Evolutionary conservation across 2,797 vertebrate species (phyloP), one percentile per base, ranked within the genome.

Genomic region (Aulostomus chinensis): DNA sequence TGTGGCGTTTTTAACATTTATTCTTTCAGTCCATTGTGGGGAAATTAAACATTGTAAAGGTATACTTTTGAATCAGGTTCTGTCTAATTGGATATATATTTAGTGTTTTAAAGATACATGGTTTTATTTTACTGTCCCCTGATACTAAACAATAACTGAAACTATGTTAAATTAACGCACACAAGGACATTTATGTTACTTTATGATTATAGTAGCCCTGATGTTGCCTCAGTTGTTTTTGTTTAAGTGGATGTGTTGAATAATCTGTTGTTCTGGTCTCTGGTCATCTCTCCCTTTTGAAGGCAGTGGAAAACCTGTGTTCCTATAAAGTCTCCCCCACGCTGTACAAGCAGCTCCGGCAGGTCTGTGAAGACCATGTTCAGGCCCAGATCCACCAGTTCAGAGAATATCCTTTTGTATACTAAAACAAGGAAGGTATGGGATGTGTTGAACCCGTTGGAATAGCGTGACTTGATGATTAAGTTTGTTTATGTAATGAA

Each of bases 281-380:
- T 6, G 28, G 17, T 9, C 18, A 42, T 33, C 15, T 30, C 4
- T 45, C 16, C 61, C 4, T 37, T 16, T 88, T 88, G 45, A 78
- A 99, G 97, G 97, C 97, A 71, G 97, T 99, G 72, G 97, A 99
- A 90, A 99, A 99, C 84, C 91, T 99, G 65, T 99, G 97, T 82
- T 99, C 96, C 1, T 97, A 99, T 89, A 99, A 99, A 90, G 97
- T 99, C 69, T 99, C 97, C 68, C 94, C 97, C 41, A 98, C 96
- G 39, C 91, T 99, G 58, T 99, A 99, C 89, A 98, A 97, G 86
- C 96, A 99, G 54, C 89, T 99, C 52, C 93, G 96, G 41, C 94
- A 96, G 75, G 97, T 99, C 63, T 99, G 97, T 81, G 97, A 99
- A 88, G 96, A 99, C 79, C 97, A 99, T 36, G 98, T 99, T 70